Percentiles rank a stretch among this genome's conserved stretches.
These are phyloP conservation scores for Melanotaenia pygmaea DNA, from an alignment of 2,797 vertebrate species.

Conservation along the genomic window DNA sequence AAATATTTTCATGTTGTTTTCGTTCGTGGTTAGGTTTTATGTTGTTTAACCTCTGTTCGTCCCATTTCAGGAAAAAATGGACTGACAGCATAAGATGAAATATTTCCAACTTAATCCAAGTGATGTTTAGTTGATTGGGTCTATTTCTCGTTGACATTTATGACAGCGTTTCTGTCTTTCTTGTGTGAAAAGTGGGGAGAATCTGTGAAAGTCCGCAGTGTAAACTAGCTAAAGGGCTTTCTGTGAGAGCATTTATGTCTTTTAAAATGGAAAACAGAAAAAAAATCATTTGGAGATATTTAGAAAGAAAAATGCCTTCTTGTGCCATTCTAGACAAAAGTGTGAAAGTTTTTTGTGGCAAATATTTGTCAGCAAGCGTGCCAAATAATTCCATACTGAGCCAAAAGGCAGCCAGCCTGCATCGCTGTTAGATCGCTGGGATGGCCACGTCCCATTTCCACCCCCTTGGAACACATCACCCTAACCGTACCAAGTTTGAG, in stretches of 20 bases:
- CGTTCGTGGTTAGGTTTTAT: constrained; percentile 54
- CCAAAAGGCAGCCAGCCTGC: constrained; percentile 81
- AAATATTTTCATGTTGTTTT: constrained; percentile 61
- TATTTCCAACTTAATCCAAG: constrained; percentile 62
- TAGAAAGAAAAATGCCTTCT: constrained; percentile 68
- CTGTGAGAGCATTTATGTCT: constrained; percentile 74
- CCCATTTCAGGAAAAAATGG: constrained; percentile 79
- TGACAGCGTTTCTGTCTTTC: constrained; percentile 58
- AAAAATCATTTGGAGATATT: constrained; percentile 62
- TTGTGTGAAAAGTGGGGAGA: constrained; percentile 63
- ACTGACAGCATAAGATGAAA: constrained; percentile 83
- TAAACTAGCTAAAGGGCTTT: constrained; percentile 78
- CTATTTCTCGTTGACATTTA: constrained; percentile 63
- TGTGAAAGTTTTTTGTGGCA: constrained; percentile 72
- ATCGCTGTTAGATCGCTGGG: constrained; percentile 74
- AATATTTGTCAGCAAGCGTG: constrained; percentile 78
- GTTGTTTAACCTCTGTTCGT: constrained; percentile 67
- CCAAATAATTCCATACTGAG: constrained; percentile 82
- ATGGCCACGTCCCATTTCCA: constrained; percentile 67
- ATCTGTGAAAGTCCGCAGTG: constrained; percentile 75
- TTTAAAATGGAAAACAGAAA: constrained; percentile 41
- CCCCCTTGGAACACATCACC: constrained; percentile 73
- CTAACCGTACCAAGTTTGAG: constrained; percentile 71
- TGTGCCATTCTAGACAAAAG: constrained; percentile 73
- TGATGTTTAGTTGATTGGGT: constrained; percentile 75